Conservation (phyloP, 2,888 invertebrate genomes). For the Pammene fasciana region DNA sequence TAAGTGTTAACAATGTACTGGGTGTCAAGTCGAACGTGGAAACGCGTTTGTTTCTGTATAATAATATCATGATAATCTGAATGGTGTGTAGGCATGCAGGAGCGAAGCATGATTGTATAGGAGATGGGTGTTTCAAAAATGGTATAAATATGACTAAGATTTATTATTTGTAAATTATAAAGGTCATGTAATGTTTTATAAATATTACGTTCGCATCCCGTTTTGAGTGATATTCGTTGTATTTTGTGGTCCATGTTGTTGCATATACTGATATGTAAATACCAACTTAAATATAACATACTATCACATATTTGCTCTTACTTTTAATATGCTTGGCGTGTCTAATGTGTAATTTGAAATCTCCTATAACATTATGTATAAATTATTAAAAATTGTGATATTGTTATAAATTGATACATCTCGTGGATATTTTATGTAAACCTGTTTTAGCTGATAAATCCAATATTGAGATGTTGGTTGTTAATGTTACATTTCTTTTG, state of each 20-base stretch:
- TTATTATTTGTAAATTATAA: conserved; percentile 48
- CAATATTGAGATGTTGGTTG: conserved; percentile 62
- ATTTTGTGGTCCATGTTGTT: conserved; percentile 64
- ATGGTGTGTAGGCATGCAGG: conserved; percentile 67
- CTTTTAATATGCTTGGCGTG: conserved; percentile 79
- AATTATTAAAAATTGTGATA: conserved; percentile 83
- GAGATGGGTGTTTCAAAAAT: conserved; percentile 73
- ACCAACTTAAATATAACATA: conserved; percentile 58
- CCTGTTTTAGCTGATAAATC: conserved; percentile 61
- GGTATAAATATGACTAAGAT: conserved; percentile 63
- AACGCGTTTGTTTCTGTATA: conserved; percentile 54
- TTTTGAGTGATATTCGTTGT: conserved; percentile 66
- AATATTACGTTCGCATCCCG: conserved; percentile 63
- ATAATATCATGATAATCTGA: conserved; percentile 46
- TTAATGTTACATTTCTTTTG: conserved; percentile 48
- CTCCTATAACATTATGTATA: conserved; percentile 77
- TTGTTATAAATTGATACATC: conserved; percentile 74
- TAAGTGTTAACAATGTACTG: conserved; percentile 61
- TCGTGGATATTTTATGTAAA: conserved; percentile 65
- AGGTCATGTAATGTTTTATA: conserved; percentile 65
- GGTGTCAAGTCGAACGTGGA: conserved; percentile 56
- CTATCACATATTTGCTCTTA: conserved; percentile 73
- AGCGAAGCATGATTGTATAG: conserved; percentile 70
- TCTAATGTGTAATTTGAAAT: conserved; percentile 76
- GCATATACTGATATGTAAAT: conserved; percentile 63